These are phyloP conservation scores for Eleutherodactylus coqui DNA, from an alignment of 2,797 vertebrate genomes.

Conservation along the genomic window DNA sequence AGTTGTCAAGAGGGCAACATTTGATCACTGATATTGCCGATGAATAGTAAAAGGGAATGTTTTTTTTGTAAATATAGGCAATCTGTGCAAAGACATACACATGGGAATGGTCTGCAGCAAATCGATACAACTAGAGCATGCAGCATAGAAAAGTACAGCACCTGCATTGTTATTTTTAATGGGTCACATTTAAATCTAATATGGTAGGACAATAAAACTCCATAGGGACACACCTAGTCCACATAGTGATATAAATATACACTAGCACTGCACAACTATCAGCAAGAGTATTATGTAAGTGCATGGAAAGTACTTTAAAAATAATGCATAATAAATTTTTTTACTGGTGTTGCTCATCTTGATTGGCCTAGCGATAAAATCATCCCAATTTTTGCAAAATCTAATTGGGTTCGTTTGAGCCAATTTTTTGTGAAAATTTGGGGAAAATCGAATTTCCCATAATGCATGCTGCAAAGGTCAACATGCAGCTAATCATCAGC, in stretches of 20 bases:
- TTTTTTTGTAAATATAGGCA: slow-evolving; percentile 32
- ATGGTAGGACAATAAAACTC: neutral
- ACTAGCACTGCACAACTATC: neutral
- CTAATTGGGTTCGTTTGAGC: too few species aligned
- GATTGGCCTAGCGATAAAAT: too few species aligned
- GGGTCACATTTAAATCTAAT: slow-evolving; percentile 6
- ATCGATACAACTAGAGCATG: slow-evolving; percentile 8
- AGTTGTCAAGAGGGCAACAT: slow-evolving; percentile 49
- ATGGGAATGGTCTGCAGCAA: slow-evolving; percentile 20
- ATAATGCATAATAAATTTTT: neutral
- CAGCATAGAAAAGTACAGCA: slow-evolving; percentile 7
- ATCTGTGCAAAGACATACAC: slow-evolving; percentile 15
- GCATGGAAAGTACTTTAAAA: neutral
- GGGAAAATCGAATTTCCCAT: too few species aligned
- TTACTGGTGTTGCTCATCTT: too few species aligned
- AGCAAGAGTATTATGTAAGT: neutral
- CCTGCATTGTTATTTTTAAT: slow-evolving; percentile 33
- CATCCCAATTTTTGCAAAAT: too few species aligned
- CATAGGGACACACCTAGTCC: neutral
- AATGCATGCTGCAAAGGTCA: too few species aligned
- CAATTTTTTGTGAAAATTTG: too few species aligned
- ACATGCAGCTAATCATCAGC: too few species aligned
- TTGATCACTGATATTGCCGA: slow-evolving; percentile 42
- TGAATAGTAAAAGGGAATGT: slow-evolving; percentile 33
- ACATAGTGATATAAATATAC: neutral